Conservation (phyloP, 1,140 invertebrate species). For the Brachionus sp. region DNA sequence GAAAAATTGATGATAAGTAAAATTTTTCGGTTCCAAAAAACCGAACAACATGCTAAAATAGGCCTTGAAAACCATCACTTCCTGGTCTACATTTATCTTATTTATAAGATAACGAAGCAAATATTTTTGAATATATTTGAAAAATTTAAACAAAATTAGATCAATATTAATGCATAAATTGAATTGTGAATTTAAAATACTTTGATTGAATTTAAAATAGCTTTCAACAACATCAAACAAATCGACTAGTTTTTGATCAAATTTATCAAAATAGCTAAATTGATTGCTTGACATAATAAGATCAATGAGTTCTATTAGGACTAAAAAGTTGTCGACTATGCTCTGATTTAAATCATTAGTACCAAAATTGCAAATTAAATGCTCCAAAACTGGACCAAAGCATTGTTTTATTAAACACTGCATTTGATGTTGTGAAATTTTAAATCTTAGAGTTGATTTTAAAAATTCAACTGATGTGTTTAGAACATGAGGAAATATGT, state of each 20-base stretch:
- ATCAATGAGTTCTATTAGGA: not conserved
- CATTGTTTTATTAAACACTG: not conserved
- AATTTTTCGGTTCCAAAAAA: conserved; percentile 17
- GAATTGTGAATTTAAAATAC: not conserved
- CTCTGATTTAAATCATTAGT: not conserved
- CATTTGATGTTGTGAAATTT: not conserved
- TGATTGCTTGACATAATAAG: conserved; percentile 8
- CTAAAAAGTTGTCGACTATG: conserved; percentile 16
- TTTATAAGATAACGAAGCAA: not conserved
- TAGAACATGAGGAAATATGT: not conserved
- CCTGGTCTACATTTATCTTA: not conserved
- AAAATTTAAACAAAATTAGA: conserved; percentile 27
- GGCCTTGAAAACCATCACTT: not conserved
- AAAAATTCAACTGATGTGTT: not conserved
- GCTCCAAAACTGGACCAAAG: not conserved
- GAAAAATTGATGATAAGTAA: not conserved
- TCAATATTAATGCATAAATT: not conserved
- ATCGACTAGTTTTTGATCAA: not conserved
- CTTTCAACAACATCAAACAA: conserved; percentile 1
- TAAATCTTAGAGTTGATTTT: not conserved
- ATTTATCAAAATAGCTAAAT: not conserved
- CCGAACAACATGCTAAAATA: conserved; percentile 2
- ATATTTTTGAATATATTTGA: conserved; percentile 41
- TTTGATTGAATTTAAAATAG: not conserved
- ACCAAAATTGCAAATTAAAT: not conserved